A percentile compares a stretch with the other conserved stretches of the same genome.
Evolutionary conservation across 2,888 invertebrate genomes (phyloP).

Genomic region (Venusia cambrica): DNA sequence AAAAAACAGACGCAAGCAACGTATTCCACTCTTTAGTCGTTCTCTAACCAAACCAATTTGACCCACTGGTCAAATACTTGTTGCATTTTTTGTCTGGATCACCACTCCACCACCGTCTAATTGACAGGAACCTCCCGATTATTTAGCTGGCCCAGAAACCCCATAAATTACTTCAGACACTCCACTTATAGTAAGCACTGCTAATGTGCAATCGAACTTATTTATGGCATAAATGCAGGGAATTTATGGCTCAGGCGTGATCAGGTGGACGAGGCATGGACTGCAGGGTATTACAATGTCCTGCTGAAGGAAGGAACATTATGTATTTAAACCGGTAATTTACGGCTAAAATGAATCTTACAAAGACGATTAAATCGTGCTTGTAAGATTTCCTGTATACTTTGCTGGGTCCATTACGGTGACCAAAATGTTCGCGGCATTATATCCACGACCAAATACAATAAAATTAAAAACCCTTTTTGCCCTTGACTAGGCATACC

Average conservation of each 20-base stretch:
- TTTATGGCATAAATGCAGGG: conserved; percentile 38
- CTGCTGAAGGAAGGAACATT: conserved; percentile 5
- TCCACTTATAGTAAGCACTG: conserved; percentile 40
- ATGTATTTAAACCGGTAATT: no score
- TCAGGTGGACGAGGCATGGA: conserved; percentile 29
- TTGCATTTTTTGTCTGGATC: neutral
- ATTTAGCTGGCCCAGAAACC: conserved; percentile 1
- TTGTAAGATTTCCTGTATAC: no score
- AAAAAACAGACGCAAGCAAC: no score
- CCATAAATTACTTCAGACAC: conserved; percentile 46
- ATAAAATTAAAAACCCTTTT: no score
- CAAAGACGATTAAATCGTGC: no score
- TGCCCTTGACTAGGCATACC: no score
- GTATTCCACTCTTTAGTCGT: no score
- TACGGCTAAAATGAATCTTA: no score
- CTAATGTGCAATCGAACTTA: conserved; percentile 45
- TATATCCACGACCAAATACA: no score
- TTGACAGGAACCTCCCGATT: conserved; percentile 4
- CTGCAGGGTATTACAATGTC: conserved; percentile 23
- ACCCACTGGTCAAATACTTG: conserved; percentile 5
- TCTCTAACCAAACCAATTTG: no score
- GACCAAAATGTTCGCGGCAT: no score
- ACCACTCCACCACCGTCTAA: neutral
- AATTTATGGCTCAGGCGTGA: conserved; percentile 39
- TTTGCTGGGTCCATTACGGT: no score